Evolutionary conservation across 2,113 vertebrate species (phyloP), one percentile per base, ranked within the genome.

Genomic region (Hucho hucho): DNA sequence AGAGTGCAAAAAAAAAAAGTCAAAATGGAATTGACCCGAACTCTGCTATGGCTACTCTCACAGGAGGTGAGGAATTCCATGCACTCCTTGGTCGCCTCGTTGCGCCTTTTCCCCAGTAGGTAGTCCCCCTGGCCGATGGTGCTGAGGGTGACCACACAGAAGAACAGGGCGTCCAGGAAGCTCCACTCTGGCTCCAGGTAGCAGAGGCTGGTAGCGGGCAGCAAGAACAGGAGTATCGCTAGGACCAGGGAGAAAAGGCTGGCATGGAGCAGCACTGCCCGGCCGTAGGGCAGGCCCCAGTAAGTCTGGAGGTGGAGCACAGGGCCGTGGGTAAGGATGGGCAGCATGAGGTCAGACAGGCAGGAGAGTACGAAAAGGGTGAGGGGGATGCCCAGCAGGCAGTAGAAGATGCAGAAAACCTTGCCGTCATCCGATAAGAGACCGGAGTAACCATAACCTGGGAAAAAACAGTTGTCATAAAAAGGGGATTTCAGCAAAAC

Each of bases 61-160:
- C 94, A 93, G 3, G 94, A 92, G 65, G 92, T 92, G 71, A 89
- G 84, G 0, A 94, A 78, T 72, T 94, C 83, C 49, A 93, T 89
- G 0, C 89, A 75, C 49, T 89, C 77, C 1, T 79, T 89, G 1
- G 89, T 74, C 0, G 43, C 73, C 1, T 75, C 83, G 46, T 85
- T 83, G 56, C 80, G 71, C 0, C 1, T 78, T 0, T 5, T 83
- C 2, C 88, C 86, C 0, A 90, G 89, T 47, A 93, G 65, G 63
- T 90, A 84, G 69, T 92, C 91, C 6, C 90, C 92, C 26, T 94
- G 74, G 2, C 94, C 90, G 0, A 95, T 92, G 20, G 95, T 95
- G 86, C 93, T 95, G 73, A 95, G 93, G 0, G 91, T 93, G 46
- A 92, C 73, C 7, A 95, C 95, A 83, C 95, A 95, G 87, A 92